These are phyloP conservation scores for Pelobates cultripes DNA, from an alignment of 2,797 vertebrate genomes.

Conservation along the genomic window DNA sequence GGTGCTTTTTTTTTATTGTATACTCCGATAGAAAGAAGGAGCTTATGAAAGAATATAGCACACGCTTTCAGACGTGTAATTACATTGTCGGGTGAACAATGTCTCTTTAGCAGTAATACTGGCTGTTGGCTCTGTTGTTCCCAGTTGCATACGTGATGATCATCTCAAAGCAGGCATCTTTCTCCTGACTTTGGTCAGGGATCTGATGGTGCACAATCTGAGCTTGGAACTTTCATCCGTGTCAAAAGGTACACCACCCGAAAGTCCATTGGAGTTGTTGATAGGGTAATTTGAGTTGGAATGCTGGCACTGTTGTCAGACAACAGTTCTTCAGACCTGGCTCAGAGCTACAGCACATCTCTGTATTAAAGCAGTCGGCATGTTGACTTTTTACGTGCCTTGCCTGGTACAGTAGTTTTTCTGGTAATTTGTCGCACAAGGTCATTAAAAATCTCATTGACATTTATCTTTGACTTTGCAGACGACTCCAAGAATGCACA, in stretches of 20 bases:
- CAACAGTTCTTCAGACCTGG: slow-evolving; percentile 87
- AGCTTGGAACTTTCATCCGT: slow-evolving; percentile 85
- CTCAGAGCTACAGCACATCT: slow-evolving; percentile 85
- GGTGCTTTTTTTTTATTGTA: slow-evolving; percentile 88
- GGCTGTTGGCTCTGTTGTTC: slow-evolving; percentile 84
- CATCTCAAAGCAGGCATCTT: slow-evolving; percentile 87
- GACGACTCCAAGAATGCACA: slow-evolving; percentile 90
- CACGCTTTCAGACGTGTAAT: slow-evolving; percentile 83
- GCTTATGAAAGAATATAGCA: slow-evolving; percentile 83
- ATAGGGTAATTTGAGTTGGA: slow-evolving; percentile 90
- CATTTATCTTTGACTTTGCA: slow-evolving; percentile 91
- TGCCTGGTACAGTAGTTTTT: slow-evolving; percentile 89
- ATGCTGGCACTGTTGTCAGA: slow-evolving; percentile 90
- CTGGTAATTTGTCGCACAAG: slow-evolving; percentile 93
- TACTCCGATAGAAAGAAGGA: slow-evolving; percentile 83
- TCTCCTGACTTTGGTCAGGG: slow-evolving; percentile 74
- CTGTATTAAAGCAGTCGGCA: slow-evolving; percentile 89
- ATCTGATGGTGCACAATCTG: slow-evolving; percentile 87
- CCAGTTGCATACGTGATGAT: slow-evolving; percentile 86
- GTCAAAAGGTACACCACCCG: slow-evolving; percentile 85
- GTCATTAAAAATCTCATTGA: slow-evolving; percentile 93
- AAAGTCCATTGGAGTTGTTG: slow-evolving; percentile 88
- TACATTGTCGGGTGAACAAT: slow-evolving; percentile 83
- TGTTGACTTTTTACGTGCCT: slow-evolving; percentile 88
- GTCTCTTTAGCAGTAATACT: slow-evolving; percentile 88